A percentile compares a stretch with the other conserved stretches of the same genome.
These are phyloP conservation scores for Eumaeus atala DNA, from an alignment of 1,140 invertebrate species.

Conservation along the genomic window DNA sequence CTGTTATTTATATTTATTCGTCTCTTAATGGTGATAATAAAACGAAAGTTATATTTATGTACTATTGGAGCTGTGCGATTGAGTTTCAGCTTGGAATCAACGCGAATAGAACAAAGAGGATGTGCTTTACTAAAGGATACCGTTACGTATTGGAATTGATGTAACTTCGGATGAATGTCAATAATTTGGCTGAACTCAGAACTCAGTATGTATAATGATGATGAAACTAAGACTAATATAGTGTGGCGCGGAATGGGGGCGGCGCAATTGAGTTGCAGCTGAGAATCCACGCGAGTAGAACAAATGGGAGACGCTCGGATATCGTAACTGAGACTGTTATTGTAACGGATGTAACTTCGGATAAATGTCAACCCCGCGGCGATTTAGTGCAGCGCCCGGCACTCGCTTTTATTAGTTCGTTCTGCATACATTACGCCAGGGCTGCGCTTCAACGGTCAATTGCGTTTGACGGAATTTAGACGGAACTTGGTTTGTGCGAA, in stretches of 20 bases:
- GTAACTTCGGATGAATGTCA: constrained; percentile 65
- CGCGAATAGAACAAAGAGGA: constrained; percentile 55
- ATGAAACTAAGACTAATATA: background rate
- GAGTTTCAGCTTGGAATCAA: constrained; percentile 13
- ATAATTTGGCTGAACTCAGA: constrained; percentile 1
- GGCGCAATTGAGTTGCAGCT: constrained; percentile 1
- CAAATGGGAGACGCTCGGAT: constrained; percentile 56
- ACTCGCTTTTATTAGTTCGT: constrained; percentile 56
- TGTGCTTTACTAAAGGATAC: constrained; percentile 54
- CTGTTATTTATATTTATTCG: too few species aligned
- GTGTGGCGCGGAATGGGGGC: background rate
- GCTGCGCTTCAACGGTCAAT: constrained; percentile 3
- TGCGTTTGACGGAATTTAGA: background rate
- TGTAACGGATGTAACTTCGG: constrained; percentile 65
- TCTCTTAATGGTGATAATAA: too few species aligned
- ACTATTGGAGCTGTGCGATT: background rate
- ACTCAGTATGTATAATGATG: too few species aligned
- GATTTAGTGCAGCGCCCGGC: constrained; percentile 48
- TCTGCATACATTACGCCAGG: constrained; percentile 49
- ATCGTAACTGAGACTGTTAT: constrained; percentile 60
- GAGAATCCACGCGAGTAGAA: constrained; percentile 40
- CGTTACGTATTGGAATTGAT: constrained; percentile 61
- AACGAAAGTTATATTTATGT: too few species aligned
- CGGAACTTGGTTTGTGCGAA: background rate
- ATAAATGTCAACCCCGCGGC: constrained; percentile 59